Evolutionary conservation across 2,797 vertebrate genomes (phyloP).

Genomic region (Dallia pectoralis): DNA sequence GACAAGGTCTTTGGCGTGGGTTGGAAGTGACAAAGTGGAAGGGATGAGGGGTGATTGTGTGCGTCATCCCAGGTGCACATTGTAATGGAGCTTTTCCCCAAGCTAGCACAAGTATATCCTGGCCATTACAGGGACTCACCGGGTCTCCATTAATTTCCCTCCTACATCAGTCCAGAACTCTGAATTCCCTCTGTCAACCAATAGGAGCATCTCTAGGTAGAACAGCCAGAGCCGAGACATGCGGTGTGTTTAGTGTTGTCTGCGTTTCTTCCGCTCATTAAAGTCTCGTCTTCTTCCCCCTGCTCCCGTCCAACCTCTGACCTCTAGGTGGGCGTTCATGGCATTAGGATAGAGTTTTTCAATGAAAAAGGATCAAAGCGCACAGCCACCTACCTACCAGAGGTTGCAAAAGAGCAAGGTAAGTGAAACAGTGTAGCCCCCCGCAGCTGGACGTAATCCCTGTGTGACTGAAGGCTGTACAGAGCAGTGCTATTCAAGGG

Average conservation of each 20-base stretch:
- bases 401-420: slow-evolving; percentile 99
- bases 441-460: neutral
- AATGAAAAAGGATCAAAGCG: slow-evolving; percentile 99
- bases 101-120: neutral
- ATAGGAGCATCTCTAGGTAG: neutral
- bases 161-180: neutral
- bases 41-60: neutral
- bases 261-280: neutral
- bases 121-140: neutral
- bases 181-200: slow-evolving; percentile 1
- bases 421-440: slow-evolving; percentile 58
- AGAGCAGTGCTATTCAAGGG: neutral
- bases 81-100: slow-evolving; percentile 15
- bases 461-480: neutral
- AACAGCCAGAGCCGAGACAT: neutral
- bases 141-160: slow-evolving; percentile 11
- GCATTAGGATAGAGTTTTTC: slow-evolving; percentile 99
- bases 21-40: too few species aligned
- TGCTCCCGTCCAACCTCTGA: slow-evolving; percentile 21
- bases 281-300: slow-evolving; percentile 14
- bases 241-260: neutral
- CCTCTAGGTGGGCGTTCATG: slow-evolving; percentile 98
- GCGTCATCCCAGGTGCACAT: neutral
- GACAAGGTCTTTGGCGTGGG: slow-evolving; percentile 1
- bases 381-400: slow-evolving; percentile 99